Base-by-base conservation (phyloP, 2,797 vertebrate genomes). In the Natrix natrix region DNA sequence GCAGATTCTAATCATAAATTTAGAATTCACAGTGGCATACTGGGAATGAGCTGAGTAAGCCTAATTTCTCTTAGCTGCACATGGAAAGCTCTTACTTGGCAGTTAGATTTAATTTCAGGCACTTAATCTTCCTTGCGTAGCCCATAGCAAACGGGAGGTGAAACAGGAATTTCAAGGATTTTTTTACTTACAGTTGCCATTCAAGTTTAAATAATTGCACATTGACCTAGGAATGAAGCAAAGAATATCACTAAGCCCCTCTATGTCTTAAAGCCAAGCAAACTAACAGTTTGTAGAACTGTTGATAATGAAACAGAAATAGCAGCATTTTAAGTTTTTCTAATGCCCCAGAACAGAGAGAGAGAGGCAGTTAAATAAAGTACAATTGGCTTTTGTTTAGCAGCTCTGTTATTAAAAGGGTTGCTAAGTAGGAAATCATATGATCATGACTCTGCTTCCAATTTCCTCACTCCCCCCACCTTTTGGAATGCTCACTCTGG, bases 201-300 rank as follows among this genome's bases (percentile, higher is more conserved):
- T 1, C 87, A 95, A 89, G 55, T 55, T 28, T 93, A 83, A 54
- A 1, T 92, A 94, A 90, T 20, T 86, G n/a, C 4, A 17, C 57
- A 57, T 61, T 92, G 93, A 95, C 13, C 12, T 93, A 54, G 89
- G 94, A 91, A 57, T 87, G 54, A 92, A 89, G 66, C 37, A 83
- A 83, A 83, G 20, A 83, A 83, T 83, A 83, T 83, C 10, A 48
- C 74, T 83, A 24, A 83, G 10, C 37, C 74, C 20, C 37, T 12
- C 92, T 87, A 91, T 88, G 11, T 91, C 48, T 60, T 54, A 52
- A 22, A 92, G 74, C 17, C 26, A 93, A 66, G 55, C 24, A 63
- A 66, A 86, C 0, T 0, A 0, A 93, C 0, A 88, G 56, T 88
- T 74, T 52, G 1, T 86, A 91, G 93, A 90, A 59, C 12, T 43